Percentiles rank a stretch among this genome's conserved stretches.
Conservation (phyloP, 2,797 vertebrate species). For the Scleropages formosus region DNA sequence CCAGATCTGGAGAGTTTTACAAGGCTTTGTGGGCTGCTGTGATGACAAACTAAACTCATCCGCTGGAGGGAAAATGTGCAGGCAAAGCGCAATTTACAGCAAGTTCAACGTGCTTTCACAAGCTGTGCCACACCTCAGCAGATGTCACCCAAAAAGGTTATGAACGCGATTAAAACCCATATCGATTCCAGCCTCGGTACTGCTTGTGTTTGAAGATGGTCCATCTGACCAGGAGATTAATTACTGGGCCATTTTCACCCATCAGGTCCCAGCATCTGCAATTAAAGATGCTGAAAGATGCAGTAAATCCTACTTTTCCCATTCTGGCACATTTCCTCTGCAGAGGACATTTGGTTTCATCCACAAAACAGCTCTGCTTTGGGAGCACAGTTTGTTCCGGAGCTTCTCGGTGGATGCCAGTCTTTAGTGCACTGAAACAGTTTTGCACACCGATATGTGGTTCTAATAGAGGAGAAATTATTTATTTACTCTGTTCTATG, state of each 20-base stretch:
- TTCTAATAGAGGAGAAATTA: neutral
- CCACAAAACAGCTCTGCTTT: neutral
- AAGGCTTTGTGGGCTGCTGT: neutral
- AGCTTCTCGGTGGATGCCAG: neutral
- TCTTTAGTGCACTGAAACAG: neutral
- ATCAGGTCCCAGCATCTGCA: slow-evolving; percentile 5
- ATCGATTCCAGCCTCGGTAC: slow-evolving; percentile 17
- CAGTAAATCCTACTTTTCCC: neutral
- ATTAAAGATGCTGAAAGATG: neutral
- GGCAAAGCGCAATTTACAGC: slow-evolving; percentile 1
- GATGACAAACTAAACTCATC: slow-evolving; percentile 1
- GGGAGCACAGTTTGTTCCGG: neutral
- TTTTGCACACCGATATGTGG: neutral
- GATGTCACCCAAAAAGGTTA: neutral
- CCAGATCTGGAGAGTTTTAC: slow-evolving; percentile 9
- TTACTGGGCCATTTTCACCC: neutral
- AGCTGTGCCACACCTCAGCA: neutral
- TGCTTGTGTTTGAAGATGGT: slow-evolving; percentile 2
- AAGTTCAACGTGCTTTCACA: neutral
- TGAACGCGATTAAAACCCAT: slow-evolving; percentile 16
- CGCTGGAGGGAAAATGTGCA: neutral
- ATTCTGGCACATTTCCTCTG: neutral
- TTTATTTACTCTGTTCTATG: slow-evolving; percentile 10
- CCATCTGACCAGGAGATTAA: slow-evolving; percentile 24
- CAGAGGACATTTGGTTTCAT: neutral